phyloP scores from a whole-genome alignment of 2,797 vertebrate species.

The Nyctalus aviator region DNA sequence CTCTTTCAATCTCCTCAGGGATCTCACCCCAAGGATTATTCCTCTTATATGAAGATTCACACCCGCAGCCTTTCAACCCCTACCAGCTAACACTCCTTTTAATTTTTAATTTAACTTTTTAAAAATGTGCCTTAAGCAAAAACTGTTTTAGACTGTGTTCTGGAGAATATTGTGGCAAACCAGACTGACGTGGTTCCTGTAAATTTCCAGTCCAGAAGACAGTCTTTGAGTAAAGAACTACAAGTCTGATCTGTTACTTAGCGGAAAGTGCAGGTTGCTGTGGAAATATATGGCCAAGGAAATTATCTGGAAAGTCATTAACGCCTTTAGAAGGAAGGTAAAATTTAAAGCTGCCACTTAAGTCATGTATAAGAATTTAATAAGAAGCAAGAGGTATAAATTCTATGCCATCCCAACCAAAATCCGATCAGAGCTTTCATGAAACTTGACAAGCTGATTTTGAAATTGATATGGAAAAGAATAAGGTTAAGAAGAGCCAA shows the following conservation, averaged over 20 bases:
- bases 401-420: not conserved
- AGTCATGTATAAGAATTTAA: not conserved
- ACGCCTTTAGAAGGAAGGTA: not conserved
- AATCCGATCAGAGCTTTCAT: not conserved
- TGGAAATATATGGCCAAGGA: not conserved
- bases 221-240: not conserved
- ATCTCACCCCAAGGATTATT: not conserved
- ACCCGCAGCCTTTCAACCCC: not conserved
- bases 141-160: not conserved
- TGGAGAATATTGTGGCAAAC: not conserved
- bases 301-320: not conserved
- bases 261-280: not conserved
- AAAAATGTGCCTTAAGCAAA: not conserved
- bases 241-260: slow-evolving; percentile 1
- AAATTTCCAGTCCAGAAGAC: not conserved
- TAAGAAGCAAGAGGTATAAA: not conserved
- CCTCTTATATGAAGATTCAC: not conserved
- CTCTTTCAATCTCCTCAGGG: not conserved
- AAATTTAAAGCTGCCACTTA: slow-evolving; percentile 16
- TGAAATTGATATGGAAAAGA: not conserved
- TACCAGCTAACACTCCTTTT: not conserved
- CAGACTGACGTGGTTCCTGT: not conserved
- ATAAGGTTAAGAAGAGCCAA: not conserved
- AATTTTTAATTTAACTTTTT: not conserved
- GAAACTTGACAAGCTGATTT: not conserved